These are phyloP conservation scores for Elaeidobius kamerunicus DNA, from an alignment of 2,888 invertebrate genomes.

Conservation along the genomic window DNA sequence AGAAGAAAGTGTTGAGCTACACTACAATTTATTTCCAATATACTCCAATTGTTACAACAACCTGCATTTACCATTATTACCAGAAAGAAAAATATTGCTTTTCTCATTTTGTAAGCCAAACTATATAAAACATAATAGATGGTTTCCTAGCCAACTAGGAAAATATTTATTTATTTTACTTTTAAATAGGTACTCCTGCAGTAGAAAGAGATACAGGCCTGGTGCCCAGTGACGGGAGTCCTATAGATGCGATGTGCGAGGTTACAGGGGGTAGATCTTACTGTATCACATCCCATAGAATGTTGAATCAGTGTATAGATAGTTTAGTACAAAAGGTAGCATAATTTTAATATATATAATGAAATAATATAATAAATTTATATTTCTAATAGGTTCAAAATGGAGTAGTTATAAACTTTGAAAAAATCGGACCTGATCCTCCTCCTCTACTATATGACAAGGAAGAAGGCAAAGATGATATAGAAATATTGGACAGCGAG, in stretches of 20 bases:
- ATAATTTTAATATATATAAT: not conserved
- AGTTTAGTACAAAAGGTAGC: conserved; percentile 87
- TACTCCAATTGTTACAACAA: too few relatives aligned
- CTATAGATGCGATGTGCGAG: conserved; percentile 98
- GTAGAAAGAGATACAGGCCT: conserved; percentile 82
- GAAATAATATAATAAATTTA: not conserved
- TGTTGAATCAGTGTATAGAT: conserved; percentile 95
- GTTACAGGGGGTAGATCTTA: conserved; percentile 98
- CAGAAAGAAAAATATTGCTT: too few relatives aligned
- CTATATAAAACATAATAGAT: too few relatives aligned
- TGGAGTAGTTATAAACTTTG: conserved; percentile 96
- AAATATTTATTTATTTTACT: too few relatives aligned
- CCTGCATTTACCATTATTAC: too few relatives aligned
- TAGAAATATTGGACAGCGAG: conserved; percentile 38
- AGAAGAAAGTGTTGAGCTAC: too few relatives aligned
- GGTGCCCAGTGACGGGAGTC: conserved; percentile 91
- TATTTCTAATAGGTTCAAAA: conserved; percentile 74
- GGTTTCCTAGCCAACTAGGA: too few relatives aligned
- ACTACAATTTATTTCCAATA: too few relatives aligned
- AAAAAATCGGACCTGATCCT: conserved; percentile 90
- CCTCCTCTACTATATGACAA: conserved; percentile 56
- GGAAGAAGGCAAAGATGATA: conserved; percentile 55
- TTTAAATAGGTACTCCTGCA: conserved; percentile 82
- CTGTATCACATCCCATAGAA: conserved; percentile 90
- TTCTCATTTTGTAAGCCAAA: too few relatives aligned